Base-by-base conservation (phyloP, 2,113 vertebrate genomes). In the Penelope pileata region DNA sequence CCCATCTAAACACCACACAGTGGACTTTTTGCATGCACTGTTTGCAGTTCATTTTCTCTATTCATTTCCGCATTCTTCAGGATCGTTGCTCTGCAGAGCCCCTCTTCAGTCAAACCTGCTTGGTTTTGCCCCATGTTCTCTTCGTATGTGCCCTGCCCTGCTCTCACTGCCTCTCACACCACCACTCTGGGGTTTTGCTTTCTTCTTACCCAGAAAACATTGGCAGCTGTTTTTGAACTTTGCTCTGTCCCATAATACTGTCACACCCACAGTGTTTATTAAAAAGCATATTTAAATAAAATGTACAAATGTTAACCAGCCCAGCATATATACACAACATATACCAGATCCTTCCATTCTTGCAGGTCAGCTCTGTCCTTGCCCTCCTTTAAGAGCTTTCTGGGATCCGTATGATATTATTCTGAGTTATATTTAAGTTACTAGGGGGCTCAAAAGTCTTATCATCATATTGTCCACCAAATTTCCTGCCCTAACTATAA, bases 21-120 rank as follows among this genome's bases (percentile, higher is more conserved):
- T 10, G 62, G 72, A 14, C 18, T 38, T 83, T 23, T 32, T 66
- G 26, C 23, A 42, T 11, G 4, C 18, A 42, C 4, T 6, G 4
- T 59, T 83, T n/a, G 29, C 5, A 26, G 29, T 7, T 68, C 14
- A n/a, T 73, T 72, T 60, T 72, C n/a, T 81, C 12, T 10, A 73
- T 30, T 73, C 36, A 2, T 2, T 64, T 84, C 69, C 91, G 47
- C 24, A 32, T 3, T 70, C 59, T 32, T 51, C 66, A 60, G 8
- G 36, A 42, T 8, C 0, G 0, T 7, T 13, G 13, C 29, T 86
- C 58, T 64, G 11, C 21, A 85, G 47, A 89, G 26, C 12, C 11
- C 38, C 89, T 67, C 29, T 48, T 2, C 48, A 60, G 18, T 2
- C 24, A 64, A 56, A 60, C 1, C 3, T 9, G 1, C 66, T 83